Base-by-base conservation (phyloP, 2,888 invertebrate species). In the Pristionchus japonicus region DNA sequence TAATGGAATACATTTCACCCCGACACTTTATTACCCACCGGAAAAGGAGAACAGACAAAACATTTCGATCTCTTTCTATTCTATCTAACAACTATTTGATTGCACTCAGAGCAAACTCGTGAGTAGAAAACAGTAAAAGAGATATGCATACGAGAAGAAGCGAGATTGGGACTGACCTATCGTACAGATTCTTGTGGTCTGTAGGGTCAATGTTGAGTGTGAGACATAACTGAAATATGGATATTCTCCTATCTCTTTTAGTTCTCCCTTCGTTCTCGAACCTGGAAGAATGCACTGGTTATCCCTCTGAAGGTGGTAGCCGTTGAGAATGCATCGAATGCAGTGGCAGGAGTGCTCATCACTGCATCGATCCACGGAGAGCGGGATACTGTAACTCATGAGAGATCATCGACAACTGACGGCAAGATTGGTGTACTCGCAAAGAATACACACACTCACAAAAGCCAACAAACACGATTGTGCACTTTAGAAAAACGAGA, bases 101-200 rank as follows among this genome's bases (percentile, higher is more conserved):
- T 70, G 70, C 37, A 70, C 70, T 70, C 20, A 9, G 40, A 70
- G 70, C 70, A 70, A 70, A 70, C 70, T 6, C 11, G 43, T 47
- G 27, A 40, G 15, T 13, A 31, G 13, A 40, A 31, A 20, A 80
- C 23, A n/a, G 43, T 20, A 77, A 77, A 13, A 27, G 64, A 67
- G 67, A 67, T 11, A n/a, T n/a, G n/a, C n/a, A 17, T 40, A 47
- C 49, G 27, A 82, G 13, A 43, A 43, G 13, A 47, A 23, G 43
- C n/a, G 83, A n/a, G 77, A 23, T 74, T 17, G 7, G 1, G 37
- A 49, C 83, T 77, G 47, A 92, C 92, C 89, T 90, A 74, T 89
- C 82, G 86, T 92, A 92, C n/a, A 92, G 52, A 86, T 89, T 89
- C 17, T 86, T 27, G 52, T 86, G 86, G 57, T 93, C 92, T n/a